These are phyloP conservation scores for Melanotaenia duboulayi DNA, from an alignment of 2,113 vertebrate species.

Conservation along the genomic window DNA sequence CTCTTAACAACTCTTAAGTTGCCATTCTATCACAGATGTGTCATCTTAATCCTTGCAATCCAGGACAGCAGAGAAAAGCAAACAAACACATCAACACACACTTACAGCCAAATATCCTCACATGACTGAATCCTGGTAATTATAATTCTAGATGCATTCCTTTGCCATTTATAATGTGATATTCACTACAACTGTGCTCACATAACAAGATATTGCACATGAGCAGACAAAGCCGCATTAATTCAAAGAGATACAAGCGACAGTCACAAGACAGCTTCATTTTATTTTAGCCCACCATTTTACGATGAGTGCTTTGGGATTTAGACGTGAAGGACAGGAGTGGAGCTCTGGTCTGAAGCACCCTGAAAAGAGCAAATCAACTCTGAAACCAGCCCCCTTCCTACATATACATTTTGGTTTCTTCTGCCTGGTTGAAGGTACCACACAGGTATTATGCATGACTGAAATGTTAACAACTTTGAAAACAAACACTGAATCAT, in stretches of 20 bases:
- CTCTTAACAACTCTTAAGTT: neutral
- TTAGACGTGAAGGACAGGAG: constrained; percentile 51
- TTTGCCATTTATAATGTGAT: neutral
- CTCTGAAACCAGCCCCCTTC: too few relatives aligned
- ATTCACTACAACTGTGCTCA: neutral
- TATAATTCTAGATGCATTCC: neutral
- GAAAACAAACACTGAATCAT: too few relatives aligned
- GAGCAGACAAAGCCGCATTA: constrained; percentile 3
- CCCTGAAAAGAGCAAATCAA: constrained; percentile 42
- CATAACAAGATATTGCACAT: constrained; percentile 10
- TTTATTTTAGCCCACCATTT: constrained; percentile 17
- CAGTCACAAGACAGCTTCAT: neutral
- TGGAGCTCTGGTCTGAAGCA: constrained; percentile 14
- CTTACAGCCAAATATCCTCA: constrained; percentile 1
- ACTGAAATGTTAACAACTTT: too few relatives aligned
- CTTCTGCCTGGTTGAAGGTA: neutral
- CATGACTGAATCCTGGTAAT: neutral
- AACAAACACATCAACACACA: neutral
- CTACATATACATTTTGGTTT: too few relatives aligned
- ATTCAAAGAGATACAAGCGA: too few relatives aligned
- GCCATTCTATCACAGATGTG: neutral
- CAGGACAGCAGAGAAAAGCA: neutral
- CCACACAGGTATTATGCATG: too few relatives aligned
- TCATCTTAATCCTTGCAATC: constrained; percentile 22
- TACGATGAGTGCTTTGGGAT: constrained; percentile 22